Conservation (phyloP, 2,113 vertebrate genomes). For the Macrotus californicus region DNA sequence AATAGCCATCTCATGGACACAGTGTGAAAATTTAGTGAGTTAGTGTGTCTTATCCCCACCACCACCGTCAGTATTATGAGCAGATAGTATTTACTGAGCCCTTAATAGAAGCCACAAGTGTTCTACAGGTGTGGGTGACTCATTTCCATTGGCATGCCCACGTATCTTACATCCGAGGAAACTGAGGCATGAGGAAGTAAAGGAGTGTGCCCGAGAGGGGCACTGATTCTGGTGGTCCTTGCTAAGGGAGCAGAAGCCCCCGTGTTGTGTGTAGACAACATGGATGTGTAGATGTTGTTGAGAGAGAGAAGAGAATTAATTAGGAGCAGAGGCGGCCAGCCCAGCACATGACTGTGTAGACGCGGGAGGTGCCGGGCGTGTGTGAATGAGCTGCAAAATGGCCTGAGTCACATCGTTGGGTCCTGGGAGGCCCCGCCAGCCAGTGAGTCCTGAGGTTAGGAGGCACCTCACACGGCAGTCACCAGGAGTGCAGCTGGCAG, state of each 20-base stretch:
- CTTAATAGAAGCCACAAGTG: background rate
- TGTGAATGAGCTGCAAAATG: background rate
- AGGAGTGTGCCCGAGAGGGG: background rate
- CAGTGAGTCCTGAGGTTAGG: background rate
- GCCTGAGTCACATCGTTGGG: background rate
- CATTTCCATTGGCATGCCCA: background rate
- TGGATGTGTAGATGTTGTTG: background rate
- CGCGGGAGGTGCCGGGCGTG: background rate
- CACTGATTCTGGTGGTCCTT: background rate
- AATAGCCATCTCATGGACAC: background rate
- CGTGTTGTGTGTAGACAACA: background rate
- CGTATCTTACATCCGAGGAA: background rate
- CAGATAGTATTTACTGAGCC: no score
- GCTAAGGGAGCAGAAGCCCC: background rate
- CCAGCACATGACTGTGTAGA: background rate
- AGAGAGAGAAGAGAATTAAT: background rate
- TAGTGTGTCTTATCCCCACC: background rate
- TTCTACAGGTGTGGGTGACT: background rate
- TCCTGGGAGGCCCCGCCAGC: background rate
- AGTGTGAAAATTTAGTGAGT: background rate
- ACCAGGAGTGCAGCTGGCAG: background rate
- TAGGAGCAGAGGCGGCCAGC: background rate
- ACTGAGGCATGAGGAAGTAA: background rate
- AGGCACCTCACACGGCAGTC: background rate
- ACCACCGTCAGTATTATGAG: background rate